Percentiles rank a stretch among this genome's conserved stretches.
Evolutionary conservation across 2,888 invertebrate species (phyloP).

Genomic region (Elgonia sp.): DNA sequence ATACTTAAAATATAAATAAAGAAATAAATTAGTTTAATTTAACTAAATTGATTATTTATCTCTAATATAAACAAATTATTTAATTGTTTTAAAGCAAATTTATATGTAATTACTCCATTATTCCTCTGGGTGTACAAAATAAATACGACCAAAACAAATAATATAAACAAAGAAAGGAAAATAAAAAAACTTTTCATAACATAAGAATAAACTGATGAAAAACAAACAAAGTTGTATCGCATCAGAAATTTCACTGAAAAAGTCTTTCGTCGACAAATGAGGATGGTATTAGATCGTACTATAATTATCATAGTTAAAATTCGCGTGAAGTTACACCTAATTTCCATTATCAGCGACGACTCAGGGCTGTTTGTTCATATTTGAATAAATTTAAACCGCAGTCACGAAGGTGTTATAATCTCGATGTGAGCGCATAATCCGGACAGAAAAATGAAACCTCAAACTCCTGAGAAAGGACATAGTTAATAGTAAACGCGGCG

Average conservation of each 20-base stretch:
- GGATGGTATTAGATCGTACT: slow-evolving; percentile 48
- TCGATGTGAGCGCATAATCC: slow-evolving; percentile 36
- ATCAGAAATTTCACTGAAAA: background rate
- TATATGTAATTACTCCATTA: no score
- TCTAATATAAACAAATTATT: no score
- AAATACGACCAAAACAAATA: no score
- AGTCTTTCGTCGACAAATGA: slow-evolving; percentile 47
- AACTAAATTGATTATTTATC: no score
- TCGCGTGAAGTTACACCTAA: slow-evolving; percentile 47
- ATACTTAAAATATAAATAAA: no score
- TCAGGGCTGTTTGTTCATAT: slow-evolving; percentile 67
- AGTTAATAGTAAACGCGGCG: slow-evolving; percentile 62
- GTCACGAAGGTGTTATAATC: slow-evolving; percentile 66
- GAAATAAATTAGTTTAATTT: no score
- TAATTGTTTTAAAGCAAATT: no score
- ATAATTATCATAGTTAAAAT: slow-evolving; percentile 25
- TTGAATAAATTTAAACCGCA: slow-evolving; percentile 58
- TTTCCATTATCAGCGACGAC: slow-evolving; percentile 57
- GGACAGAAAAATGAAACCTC: slow-evolving; percentile 47
- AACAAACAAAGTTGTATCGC: no score
- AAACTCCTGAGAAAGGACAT: slow-evolving; percentile 60
- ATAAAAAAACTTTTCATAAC: no score
- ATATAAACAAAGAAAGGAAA: no score
- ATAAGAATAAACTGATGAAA: no score
- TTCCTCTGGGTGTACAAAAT: no score